A percentile compares a stretch with the other conserved stretches of the same genome.
These are phyloP conservation scores for Arnoldichthys spilopterus DNA, from an alignment of 2,797 vertebrate genomes.

Conservation along the genomic window DNA sequence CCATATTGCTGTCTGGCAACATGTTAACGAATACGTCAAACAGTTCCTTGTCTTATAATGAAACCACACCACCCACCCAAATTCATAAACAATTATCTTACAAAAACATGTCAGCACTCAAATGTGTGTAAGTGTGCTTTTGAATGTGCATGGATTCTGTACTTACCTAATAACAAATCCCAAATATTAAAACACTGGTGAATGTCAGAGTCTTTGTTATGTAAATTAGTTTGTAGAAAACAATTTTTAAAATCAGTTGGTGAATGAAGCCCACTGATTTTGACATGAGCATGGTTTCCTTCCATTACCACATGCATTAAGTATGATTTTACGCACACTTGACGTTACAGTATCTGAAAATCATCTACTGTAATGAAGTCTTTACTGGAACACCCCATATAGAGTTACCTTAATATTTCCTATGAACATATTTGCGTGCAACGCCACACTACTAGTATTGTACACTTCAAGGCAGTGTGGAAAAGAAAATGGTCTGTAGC, in stretches of 20 bases:
- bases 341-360: conserved; percentile 1
- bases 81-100: too few species aligned
- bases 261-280: background rate
- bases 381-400: conserved; percentile 19
- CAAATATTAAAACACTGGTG: too few species aligned
- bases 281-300: background rate
- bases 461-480: background rate
- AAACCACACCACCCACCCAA: background rate
- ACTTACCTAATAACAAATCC: too few species aligned
- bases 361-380: background rate
- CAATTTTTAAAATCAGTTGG: too few species aligned
- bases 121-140: too few species aligned
- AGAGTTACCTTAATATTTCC: conserved; percentile 17
- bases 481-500: background rate
- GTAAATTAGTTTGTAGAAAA: too few species aligned
- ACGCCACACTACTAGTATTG: background rate
- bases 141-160: too few species aligned
- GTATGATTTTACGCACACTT: background rate
- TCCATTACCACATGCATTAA: conserved; percentile 11
- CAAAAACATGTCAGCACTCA: too few species aligned
- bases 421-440: background rate
- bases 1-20: background rate
- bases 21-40: background rate
- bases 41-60: background rate
- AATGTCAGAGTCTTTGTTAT: too few species aligned